A percentile compares a stretch with the other conserved stretches of the same genome.
These are phyloP conservation scores for Stenurella melanura DNA, from an alignment of 2,888 invertebrate species.

Conservation along the genomic window DNA sequence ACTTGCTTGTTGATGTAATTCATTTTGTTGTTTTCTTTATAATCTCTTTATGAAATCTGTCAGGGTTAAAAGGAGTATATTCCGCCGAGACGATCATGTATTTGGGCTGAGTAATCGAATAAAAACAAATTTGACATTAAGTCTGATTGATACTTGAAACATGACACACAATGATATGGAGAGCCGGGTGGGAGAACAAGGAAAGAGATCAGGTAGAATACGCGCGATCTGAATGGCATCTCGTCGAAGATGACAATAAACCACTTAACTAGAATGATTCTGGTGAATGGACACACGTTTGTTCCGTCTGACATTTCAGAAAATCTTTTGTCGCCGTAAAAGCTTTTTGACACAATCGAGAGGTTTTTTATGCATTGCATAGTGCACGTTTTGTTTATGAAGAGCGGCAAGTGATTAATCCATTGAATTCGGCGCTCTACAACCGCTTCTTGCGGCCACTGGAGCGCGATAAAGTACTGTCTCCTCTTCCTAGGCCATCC, in stretches of 20 bases:
- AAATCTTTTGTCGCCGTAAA: conserved; percentile 73
- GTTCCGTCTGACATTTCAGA: conserved; percentile 70
- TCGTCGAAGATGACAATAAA: conserved; percentile 72
- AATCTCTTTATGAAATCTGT: conserved; percentile 63
- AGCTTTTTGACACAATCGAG: conserved; percentile 74
- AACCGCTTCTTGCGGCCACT: conserved; percentile 57
- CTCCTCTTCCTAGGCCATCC: conserved; percentile 45
- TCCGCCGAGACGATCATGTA: conserved; percentile 54
- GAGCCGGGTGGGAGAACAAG: conserved; percentile 46
- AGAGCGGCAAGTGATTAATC: conserved; percentile 65
- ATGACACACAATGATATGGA: conserved; percentile 62
- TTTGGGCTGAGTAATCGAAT: conserved; percentile 65
- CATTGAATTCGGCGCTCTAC: conserved; percentile 66
- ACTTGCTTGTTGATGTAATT: conserved; percentile 52
- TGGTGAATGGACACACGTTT: conserved; percentile 72
- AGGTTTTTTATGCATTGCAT: conserved; percentile 64
- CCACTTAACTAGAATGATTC: conserved; percentile 73
- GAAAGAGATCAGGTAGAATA: conserved; percentile 54
- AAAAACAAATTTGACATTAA: conserved; percentile 70
- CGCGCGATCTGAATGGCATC: conserved; percentile 60
- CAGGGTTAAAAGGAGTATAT: conserved; percentile 57
- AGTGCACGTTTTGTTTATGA: conserved; percentile 66
- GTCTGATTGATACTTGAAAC: conserved; percentile 70
- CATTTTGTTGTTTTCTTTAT: conserved; percentile 50
- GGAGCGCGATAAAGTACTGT: conserved; percentile 60